phyloP scores from a whole-genome alignment of 2,113 vertebrate species.

The Crotalus horridus region DNA sequence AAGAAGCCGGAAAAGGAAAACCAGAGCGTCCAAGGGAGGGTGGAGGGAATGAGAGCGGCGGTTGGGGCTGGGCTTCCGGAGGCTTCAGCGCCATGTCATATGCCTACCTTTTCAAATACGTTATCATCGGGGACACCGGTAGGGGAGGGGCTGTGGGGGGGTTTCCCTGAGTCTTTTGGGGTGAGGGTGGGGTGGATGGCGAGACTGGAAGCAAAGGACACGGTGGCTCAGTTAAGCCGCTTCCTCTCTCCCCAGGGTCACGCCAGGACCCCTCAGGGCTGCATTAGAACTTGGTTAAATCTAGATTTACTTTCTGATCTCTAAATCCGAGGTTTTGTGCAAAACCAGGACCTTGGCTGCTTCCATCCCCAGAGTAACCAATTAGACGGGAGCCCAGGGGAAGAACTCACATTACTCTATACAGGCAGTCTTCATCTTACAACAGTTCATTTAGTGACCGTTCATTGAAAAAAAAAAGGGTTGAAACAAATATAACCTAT shows the following conservation, averaged over 20 bases:
- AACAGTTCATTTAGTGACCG: neutral
- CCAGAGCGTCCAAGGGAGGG: neutral
- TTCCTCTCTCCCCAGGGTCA: neutral
- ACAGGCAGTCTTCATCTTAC: neutral
- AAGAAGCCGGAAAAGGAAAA: neutral
- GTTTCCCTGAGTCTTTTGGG: neutral
- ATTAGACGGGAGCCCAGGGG: neutral
- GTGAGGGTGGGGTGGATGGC: neutral
- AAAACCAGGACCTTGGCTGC: neutral
- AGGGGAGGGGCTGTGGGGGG: neutral
- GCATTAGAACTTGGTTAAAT: neutral
- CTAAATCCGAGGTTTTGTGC: neutral
- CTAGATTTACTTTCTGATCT: neutral
- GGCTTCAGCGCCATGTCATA: conserved; percentile 61
- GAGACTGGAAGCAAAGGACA: neutral
- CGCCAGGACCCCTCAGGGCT: neutral
- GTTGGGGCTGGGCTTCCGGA: conserved; percentile 15
- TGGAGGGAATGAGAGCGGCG: too few relatives aligned
- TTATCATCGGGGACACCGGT: conserved; percentile 72
- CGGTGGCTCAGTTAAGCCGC: neutral
- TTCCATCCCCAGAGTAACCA: neutral
- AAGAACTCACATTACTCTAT: neutral
- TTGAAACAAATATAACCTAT: neutral
- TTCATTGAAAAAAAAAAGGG: neutral
- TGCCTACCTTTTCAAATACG: conserved; percentile 71